Conservation (phyloP, 1,140 invertebrate species). For the Zophobas atratus region DNA sequence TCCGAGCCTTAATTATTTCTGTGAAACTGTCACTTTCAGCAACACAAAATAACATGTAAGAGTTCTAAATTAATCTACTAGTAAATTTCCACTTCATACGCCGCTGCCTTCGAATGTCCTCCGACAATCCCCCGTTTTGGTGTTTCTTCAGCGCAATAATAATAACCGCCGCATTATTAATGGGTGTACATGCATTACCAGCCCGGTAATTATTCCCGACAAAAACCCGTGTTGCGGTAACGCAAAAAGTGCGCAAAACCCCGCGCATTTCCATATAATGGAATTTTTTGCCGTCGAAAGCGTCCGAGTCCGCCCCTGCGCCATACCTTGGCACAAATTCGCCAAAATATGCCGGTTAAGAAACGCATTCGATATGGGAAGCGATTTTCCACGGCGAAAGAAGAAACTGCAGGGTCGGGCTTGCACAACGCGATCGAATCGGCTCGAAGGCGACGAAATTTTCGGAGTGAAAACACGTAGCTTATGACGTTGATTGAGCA, state of each 20-base stretch:
- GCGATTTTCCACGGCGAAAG: constrained; percentile 26
- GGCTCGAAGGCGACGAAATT: constrained; percentile 6
- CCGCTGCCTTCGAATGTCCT: constrained; percentile 29
- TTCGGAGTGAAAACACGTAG: constrained; percentile 4
- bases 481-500: constrained; percentile 28
- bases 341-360: constrained; percentile 24
- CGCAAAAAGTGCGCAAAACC: constrained; percentile 9
- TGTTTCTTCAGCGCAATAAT: constrained; percentile 35
- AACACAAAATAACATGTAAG: too few relatives aligned
- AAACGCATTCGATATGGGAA: constrained; percentile 21
- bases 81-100: constrained; percentile 11
- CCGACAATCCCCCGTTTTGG: constrained; percentile 27
- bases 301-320: background rate
- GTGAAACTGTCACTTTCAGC: too few relatives aligned
- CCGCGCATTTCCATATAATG: constrained; percentile 31
- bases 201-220: constrained; percentile 7
- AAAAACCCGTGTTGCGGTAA: constrained; percentile 24
- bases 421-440: constrained; percentile 11
- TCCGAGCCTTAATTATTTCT: too few relatives aligned
- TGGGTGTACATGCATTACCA: constrained; percentile 36
- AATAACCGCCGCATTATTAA: constrained; percentile 21
- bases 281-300: constrained; percentile 11
- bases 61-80: background rate
- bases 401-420: constrained; percentile 8
- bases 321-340: constrained; percentile 17